These are phyloP conservation scores for Taenaris catops DNA, from an alignment of 2,888 invertebrate genomes.

Conservation along the genomic window DNA sequence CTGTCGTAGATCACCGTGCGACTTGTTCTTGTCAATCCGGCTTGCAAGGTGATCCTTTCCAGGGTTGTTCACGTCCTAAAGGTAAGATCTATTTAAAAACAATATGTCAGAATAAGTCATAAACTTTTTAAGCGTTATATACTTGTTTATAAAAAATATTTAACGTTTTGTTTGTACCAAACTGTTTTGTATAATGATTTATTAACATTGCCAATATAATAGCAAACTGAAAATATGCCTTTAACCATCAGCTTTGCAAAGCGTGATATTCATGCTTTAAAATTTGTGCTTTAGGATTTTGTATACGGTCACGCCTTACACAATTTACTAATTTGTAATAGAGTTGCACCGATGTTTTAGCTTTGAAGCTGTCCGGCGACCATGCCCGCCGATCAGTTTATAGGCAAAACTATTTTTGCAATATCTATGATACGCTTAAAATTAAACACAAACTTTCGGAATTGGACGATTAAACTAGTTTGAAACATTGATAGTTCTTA, in stretches of 20 bases:
- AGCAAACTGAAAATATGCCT: slow-evolving; percentile 35
- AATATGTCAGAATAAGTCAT: too few species aligned
- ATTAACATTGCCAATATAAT: slow-evolving; percentile 18
- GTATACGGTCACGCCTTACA: slow-evolving; percentile 62
- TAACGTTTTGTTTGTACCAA: slow-evolving; percentile 12
- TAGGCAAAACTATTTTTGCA: slow-evolving; percentile 34
- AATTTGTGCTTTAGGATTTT: slow-evolving; percentile 51
- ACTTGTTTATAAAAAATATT: slow-evolving; percentile 2
- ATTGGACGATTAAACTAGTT: slow-evolving; percentile 42
- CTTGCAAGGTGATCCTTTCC: slow-evolving; percentile 83
- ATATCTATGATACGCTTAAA: slow-evolving; percentile 54
- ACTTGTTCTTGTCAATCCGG: slow-evolving; percentile 82
- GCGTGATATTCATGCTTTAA: slow-evolving; percentile 69
- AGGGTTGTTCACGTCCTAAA: slow-evolving; percentile 65
- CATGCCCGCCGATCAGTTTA: slow-evolving; percentile 62
- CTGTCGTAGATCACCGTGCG: slow-evolving; percentile 82
- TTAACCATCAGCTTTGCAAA: slow-evolving; percentile 72
- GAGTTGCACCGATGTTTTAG: slow-evolving; percentile 47
- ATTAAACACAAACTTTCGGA: slow-evolving; percentile 47
- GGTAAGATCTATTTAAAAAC: slow-evolving; percentile 40
- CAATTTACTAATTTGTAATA: slow-evolving; percentile 64
- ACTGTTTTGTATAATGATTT: slow-evolving; percentile 7
- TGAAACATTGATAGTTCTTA: slow-evolving; percentile 47
- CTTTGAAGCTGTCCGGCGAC: slow-evolving; percentile 55
- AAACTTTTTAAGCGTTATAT: too few species aligned